Evolutionary conservation across 2,113 vertebrate genomes (phyloP).

Genomic region (Myodes glareolus): DNA sequence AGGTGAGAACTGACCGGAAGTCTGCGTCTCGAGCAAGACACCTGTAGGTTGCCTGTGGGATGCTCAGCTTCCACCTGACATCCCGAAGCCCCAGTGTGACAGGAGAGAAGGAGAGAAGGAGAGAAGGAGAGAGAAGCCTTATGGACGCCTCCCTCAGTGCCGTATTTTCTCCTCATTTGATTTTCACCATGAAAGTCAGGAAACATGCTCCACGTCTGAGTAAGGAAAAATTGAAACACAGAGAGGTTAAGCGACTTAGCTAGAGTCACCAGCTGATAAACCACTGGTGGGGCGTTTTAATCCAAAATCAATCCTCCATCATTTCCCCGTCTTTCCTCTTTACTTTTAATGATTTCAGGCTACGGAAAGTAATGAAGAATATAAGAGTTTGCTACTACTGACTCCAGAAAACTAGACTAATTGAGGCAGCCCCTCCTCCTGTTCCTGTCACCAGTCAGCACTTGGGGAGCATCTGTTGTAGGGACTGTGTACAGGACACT

Average conservation of each 20-base stretch:
- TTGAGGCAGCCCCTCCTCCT: not conserved
- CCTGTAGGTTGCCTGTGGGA: not conserved
- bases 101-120: too few relatives aligned
- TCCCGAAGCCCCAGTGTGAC: not conserved
- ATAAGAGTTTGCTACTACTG: not conserved
- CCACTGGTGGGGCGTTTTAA: not conserved
- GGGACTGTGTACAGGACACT: accelerated
- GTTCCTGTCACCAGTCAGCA: too few relatives aligned
- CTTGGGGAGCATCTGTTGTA: not conserved
- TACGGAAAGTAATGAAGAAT: not conserved
- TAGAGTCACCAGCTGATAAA: not conserved
- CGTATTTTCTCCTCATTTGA: not conserved
- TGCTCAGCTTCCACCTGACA: not conserved
- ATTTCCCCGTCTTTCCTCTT: not conserved
- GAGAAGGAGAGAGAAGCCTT: not conserved
- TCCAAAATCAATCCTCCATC: not conserved
- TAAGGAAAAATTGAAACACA: conserved; percentile 1
- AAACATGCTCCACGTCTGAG: not conserved
- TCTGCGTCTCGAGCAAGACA: too few relatives aligned
- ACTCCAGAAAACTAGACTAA: not conserved
- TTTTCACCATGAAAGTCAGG: not conserved
- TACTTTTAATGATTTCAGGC: not conserved
- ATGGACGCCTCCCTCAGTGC: accelerated
- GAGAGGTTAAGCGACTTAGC: not conserved
- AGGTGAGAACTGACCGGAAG: not conserved